Evolutionary conservation across 2,888 invertebrate genomes (phyloP).

Genomic region (Drosophila lutescens): DNA sequence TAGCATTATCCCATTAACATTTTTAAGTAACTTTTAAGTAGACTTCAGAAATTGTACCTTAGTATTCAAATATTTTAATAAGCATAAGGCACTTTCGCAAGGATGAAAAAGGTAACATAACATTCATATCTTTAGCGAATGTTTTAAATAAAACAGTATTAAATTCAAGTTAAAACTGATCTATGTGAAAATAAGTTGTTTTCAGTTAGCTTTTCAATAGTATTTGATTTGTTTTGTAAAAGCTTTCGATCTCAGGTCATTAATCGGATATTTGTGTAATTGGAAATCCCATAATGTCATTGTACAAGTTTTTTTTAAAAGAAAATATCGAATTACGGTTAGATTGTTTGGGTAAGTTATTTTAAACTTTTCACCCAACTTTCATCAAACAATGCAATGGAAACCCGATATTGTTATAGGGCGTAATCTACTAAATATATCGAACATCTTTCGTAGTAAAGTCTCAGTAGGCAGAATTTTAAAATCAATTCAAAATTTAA

Average conservation of each 20-base stretch:
- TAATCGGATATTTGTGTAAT: background rate
- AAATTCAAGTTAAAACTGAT: too few species aligned
- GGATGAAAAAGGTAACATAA: too few species aligned
- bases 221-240: background rate
- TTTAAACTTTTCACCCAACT: slow-evolving; percentile 2
- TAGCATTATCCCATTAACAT: background rate
- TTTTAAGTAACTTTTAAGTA: too few species aligned
- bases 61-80: too few species aligned
- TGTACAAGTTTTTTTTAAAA: background rate
- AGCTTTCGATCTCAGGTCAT: background rate
- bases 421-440: too few species aligned
- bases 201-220: too few species aligned
- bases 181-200: too few species aligned
- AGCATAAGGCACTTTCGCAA: too few species aligned
- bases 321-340: background rate
- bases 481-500: slow-evolving; percentile 5
- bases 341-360: background rate
- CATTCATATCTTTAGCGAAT: too few species aligned
- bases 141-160: too few species aligned
- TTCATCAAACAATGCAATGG: background rate
- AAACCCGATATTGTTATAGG: background rate
- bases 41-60: too few species aligned
- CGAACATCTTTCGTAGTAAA: background rate
- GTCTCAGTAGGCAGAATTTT: too few species aligned
- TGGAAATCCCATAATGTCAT: background rate